Percentiles rank a stretch among this genome's conserved stretches.
phyloP scores from a whole-genome alignment of 2,888 invertebrate genomes.

The Metopia argyrocephala region DNA sequence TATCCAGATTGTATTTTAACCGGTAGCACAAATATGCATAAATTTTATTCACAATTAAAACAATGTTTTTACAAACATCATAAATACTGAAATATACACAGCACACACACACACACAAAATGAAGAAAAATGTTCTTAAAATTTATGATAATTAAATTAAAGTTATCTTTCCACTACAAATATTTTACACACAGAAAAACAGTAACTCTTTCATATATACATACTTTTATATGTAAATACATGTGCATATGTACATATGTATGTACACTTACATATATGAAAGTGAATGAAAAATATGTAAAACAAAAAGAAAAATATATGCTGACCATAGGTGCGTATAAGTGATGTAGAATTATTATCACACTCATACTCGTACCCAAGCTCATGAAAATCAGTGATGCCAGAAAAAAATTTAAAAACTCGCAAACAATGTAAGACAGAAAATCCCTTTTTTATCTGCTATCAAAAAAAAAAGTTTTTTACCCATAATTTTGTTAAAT shows the following conservation, averaged over 20 bases:
- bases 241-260: background rate
- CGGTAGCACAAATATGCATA: too few species aligned
- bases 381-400: too few species aligned
- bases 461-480: too few species aligned
- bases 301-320: background rate
- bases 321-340: slow-evolving; percentile 36
- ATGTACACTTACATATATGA: background rate
- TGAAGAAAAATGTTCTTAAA: slow-evolving; percentile 30
- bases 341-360: slow-evolving; percentile 10
- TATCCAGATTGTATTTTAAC: too few species aligned
- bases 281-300: background rate
- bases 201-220: too few species aligned
- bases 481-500: too few species aligned
- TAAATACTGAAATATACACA: slow-evolving; percentile 6
- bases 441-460: too few species aligned
- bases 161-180: slow-evolving; percentile 48
- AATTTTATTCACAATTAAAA: background rate
- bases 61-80: background rate
- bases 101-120: too few species aligned
- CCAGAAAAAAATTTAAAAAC: too few species aligned
- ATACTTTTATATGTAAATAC: background rate
- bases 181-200: background rate
- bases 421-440: too few species aligned
- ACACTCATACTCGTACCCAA: background rate
- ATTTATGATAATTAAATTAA: slow-evolving; percentile 52